Base-by-base conservation (phyloP, 2,888 invertebrate genomes). In the Cheilosia vulpina region DNA sequence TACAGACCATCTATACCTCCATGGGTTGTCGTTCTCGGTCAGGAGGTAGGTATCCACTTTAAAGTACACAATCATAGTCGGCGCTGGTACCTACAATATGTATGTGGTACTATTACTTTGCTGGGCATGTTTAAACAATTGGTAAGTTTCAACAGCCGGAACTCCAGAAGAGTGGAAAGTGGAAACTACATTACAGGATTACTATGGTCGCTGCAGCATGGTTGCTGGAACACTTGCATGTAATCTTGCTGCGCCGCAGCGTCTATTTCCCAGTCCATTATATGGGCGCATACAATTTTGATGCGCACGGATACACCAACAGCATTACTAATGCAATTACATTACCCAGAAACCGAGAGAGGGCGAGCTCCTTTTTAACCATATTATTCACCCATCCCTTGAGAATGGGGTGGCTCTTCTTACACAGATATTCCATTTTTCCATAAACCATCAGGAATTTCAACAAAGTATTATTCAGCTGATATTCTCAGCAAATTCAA, bases 311-410 rank as follows among this genome's bases (percentile, higher is more conserved):
- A 53, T 62, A 53, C 68, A 68, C 69, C 43, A 68, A 38, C 45
- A 77, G 53, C 60, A 77, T 77, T 68, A 53, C 53, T 77, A 77
- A 77, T 77, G 77, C 77, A 77, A 77, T 77, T 77, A 77, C 77
- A 77, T 77, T 77, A 77, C 62, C 62, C 47, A 69, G 60, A 15
- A 77, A 55, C 45, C 53, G 53, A 69, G 43, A 76, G 19, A 27
- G 65, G 41, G 50, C 58, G 52, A 52, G 7, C 17, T 15, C 27
- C 52, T 76, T 60, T 75, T 43, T 19, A 45, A 9, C 9, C 9
- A 31, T 31, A 9, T 27, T 15, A 11, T 31, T 71, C 52, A 15
- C 6, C 19, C 17, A 27, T 38, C 72, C 50, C 41, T 31, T 52
- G 52, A n/a, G 27, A 50, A 21, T 19, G 24, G 6, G 11, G n/a